These are phyloP conservation scores for Scatophagus argus DNA, from an alignment of 2,113 vertebrate genomes.

Conservation along the genomic window DNA sequence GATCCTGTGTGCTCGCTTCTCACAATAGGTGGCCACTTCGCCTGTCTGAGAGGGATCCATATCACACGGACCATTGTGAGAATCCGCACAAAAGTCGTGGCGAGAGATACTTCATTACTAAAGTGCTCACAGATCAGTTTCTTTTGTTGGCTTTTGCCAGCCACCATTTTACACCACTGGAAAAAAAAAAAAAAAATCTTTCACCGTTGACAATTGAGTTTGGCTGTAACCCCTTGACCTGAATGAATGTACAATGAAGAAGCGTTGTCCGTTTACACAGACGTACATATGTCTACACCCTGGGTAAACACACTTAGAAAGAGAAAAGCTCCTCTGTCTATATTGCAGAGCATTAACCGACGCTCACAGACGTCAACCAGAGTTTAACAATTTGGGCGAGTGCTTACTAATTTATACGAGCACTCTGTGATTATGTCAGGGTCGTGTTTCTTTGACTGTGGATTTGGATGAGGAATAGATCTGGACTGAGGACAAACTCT, in stretches of 20 bases:
- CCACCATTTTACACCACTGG: constrained; percentile 47
- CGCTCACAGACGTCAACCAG: constrained; percentile 63
- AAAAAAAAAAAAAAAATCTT: neutral
- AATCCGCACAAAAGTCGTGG: constrained; percentile 47
- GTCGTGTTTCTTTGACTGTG: constrained; percentile 39
- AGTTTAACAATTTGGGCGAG: constrained; percentile 74
- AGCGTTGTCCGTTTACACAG: constrained; percentile 54
- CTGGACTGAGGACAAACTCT: constrained; percentile 49
- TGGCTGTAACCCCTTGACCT: constrained; percentile 55
- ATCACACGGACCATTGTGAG: constrained; percentile 71
- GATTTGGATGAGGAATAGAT: constrained; percentile 38
- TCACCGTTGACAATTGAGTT: constrained; percentile 38
- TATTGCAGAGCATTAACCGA: constrained; percentile 60
- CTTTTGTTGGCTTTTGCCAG: constrained; percentile 43
- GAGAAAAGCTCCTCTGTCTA: constrained; percentile 56
- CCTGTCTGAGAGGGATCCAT: constrained; percentile 68
- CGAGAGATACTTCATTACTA: constrained; percentile 64
- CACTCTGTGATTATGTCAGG: constrained; percentile 67
- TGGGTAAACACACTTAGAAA: constrained; percentile 64
- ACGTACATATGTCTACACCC: constrained; percentile 62
- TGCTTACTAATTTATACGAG: constrained; percentile 72
- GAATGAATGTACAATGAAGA: constrained; percentile 12
- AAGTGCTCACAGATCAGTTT: constrained; percentile 57
- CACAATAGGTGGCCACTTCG: constrained; percentile 72
- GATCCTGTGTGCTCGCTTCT: constrained; percentile 37